Conservation (phyloP, 2,113 vertebrate species). For the Burhinus bistriatus region DNA sequence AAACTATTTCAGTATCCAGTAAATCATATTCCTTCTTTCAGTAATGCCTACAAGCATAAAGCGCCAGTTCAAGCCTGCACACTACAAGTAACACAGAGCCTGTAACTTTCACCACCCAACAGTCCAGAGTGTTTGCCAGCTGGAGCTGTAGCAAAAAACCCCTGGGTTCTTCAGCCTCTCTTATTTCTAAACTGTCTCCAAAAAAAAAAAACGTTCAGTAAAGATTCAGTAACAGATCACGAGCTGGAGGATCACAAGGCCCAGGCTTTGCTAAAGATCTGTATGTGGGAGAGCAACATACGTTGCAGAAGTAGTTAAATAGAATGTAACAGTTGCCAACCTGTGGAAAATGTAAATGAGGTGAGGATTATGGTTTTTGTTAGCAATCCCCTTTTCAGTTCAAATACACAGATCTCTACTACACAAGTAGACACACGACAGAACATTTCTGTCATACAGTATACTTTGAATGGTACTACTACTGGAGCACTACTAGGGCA, state of each 20-base stretch:
- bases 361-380: accelerated
- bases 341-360: neutral
- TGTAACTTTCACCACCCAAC: neutral
- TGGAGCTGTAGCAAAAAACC: neutral
- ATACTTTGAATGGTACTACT: neutral
- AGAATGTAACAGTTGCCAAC: neutral
- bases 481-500: neutral
- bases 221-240: neutral
- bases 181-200: neutral
- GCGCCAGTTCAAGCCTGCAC: neutral
- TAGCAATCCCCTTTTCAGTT: neutral
- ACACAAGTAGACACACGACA: neutral
- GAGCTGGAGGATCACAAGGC: neutral
- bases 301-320: neutral
- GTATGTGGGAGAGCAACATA: neutral
- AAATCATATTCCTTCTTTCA: neutral
- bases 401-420: neutral
- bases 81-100: neutral
- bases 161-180: neutral
- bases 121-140: neutral
- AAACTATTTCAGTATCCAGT: neutral
- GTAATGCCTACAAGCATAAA: neutral
- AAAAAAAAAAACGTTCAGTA: neutral
- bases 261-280: neutral
- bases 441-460: neutral